Evolutionary conservation across 2,888 invertebrate genomes (phyloP).

Genomic region (Cosmorhoe ocellata): DNA sequence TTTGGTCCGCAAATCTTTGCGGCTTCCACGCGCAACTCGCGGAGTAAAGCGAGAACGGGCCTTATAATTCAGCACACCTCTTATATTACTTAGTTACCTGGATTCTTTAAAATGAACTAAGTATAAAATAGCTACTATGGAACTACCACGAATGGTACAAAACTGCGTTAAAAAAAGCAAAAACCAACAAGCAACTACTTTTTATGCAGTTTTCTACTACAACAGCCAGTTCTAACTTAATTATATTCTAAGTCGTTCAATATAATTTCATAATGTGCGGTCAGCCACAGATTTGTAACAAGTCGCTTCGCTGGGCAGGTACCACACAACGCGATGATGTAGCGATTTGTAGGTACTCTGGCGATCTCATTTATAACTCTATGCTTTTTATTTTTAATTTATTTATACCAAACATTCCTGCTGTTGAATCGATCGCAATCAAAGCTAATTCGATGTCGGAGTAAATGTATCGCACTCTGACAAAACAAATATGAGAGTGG

Average conservation of each 20-base stretch:
- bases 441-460: slow-evolving; percentile 44
- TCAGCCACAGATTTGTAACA: slow-evolving; percentile 38
- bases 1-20: too few species aligned
- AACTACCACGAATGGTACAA: background rate
- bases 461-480: background rate
- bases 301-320: slow-evolving; percentile 37
- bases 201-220: slow-evolving; percentile 23
- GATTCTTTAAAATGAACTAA: too few species aligned
- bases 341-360: slow-evolving; percentile 55
- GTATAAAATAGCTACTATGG: too few species aligned
- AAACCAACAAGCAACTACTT: slow-evolving; percentile 17
- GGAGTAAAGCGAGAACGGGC: too few species aligned
- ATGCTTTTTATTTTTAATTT: slow-evolving; percentile 55
- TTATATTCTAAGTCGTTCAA: slow-evolving; percentile 52
- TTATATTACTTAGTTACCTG: too few species aligned
- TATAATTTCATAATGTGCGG: slow-evolving; percentile 62
- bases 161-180: slow-evolving; percentile 1
- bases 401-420: slow-evolving; percentile 61
- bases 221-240: slow-evolving; percentile 25
- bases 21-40: too few species aligned
- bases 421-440: slow-evolving; percentile 56
- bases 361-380: slow-evolving; percentile 57
- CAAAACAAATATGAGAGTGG: too few species aligned
- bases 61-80: too few species aligned
- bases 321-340: slow-evolving; percentile 65